These are phyloP conservation scores for Drosophila neoperkinsi DNA, from an alignment of 2,888 invertebrate species.

Conservation along the genomic window DNA sequence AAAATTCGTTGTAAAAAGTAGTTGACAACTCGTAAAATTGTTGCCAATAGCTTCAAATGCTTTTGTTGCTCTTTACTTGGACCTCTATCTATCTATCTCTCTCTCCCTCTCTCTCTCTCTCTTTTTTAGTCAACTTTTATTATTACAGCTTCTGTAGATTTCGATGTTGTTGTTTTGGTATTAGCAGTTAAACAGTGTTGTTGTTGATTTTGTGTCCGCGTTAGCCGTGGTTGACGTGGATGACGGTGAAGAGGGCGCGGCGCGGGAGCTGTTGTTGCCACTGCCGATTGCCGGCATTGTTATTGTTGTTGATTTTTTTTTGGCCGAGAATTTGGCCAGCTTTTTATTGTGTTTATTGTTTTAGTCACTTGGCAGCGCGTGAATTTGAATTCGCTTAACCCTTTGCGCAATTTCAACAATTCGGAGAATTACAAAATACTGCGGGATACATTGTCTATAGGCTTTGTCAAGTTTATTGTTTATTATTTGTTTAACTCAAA, in stretches of 20 bases:
- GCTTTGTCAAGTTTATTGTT: slow-evolving; percentile 56
- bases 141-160: slow-evolving; percentile 42
- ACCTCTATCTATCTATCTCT: neutral
- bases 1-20: slow-evolving; percentile 78
- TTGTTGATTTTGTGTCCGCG: slow-evolving; percentile 36
- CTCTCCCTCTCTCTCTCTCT: neutral
- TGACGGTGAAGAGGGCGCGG: neutral
- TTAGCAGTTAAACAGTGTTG: slow-evolving; percentile 11
- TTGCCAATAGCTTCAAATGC: slow-evolving; percentile 64
- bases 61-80: slow-evolving; percentile 12
- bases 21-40: slow-evolving; percentile 77
- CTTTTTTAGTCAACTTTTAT: slow-evolving; percentile 15
- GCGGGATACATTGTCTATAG: slow-evolving; percentile 52
- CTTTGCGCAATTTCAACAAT: slow-evolving; percentile 30
- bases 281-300: slow-evolving; percentile 14
- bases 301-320: slow-evolving; percentile 22
- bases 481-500: slow-evolving; percentile 55
- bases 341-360: slow-evolving; percentile 63
- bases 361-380: slow-evolving; percentile 66
- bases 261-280: neutral
- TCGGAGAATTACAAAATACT: slow-evolving; percentile 33
- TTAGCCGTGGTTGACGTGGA: slow-evolving; percentile 10
- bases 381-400: slow-evolving; percentile 42
- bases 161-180: slow-evolving; percentile 45
- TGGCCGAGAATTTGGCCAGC: slow-evolving; percentile 22